Percentiles rank a stretch among this genome's conserved stretches.
Conservation (phyloP, 2,113 vertebrate genomes). For the human (Homo sapiens) region GRCh38 chr2:453501-454000, state of each 20-base stretch:
- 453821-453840: fast-evolving
- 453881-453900: neutral
- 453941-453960: neutral
- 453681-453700: neutral
- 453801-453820: no score
- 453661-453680: fast-evolving
- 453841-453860: neutral
- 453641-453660: fast-evolving
- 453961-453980: neutral
- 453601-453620: fast-evolving
- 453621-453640: neutral
- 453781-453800: no score
- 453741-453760: neutral
- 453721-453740: neutral
- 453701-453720: neutral
- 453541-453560: neutral
- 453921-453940: neutral
- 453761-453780: no score
- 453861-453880: neutral
- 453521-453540: no score
- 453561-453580: fast-evolving
- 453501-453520: fast-evolving
- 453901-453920: no score
- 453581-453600: neutral
- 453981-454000: neutral